phyloP scores from a whole-genome alignment of 1,140 invertebrate genomes.

The Chironomus striatipennis region DNA sequence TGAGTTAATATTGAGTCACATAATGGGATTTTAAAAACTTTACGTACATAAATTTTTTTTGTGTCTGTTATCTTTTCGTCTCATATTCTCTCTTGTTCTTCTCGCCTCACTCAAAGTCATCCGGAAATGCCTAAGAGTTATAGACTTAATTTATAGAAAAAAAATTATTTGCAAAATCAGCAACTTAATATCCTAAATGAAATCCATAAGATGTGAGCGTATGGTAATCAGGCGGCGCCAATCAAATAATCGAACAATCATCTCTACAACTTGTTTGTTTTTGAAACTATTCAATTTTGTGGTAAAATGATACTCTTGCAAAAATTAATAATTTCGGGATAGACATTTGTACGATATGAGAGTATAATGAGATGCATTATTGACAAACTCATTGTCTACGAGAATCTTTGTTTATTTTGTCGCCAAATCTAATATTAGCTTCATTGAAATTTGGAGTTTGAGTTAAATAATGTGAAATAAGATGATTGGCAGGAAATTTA shows the following conservation, averaged over 20 bases:
- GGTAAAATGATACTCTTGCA: conserved; percentile 2
- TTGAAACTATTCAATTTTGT: background rate
- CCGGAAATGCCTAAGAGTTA: conserved; percentile 1
- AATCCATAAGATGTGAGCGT: background rate
- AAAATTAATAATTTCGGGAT: background rate
- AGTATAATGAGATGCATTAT: too few species aligned
- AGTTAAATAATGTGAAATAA: too few species aligned
- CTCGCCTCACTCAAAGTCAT: background rate
- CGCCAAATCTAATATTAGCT: too few species aligned
- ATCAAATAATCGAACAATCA: background rate
- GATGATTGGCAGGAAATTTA: too few species aligned
- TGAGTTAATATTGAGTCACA: background rate
- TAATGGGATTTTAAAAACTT: too few species aligned
- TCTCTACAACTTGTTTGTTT: background rate
- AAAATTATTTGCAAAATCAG: too few species aligned
- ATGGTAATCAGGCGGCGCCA: background rate
- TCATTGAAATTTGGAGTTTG: too few species aligned
- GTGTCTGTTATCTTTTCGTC: background rate
- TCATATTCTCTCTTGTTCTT: too few species aligned
- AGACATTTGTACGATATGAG: background rate
- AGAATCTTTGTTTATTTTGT: too few species aligned
- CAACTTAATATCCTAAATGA: too few species aligned
- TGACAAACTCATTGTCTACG: too few species aligned
- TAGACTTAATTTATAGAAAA: too few species aligned
- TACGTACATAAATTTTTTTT: background rate